Evolutionary conservation across 2,113 vertebrate genomes (phyloP), one percentile per base, ranked within the genome.

Genomic region (Grallaria varia): DNA sequence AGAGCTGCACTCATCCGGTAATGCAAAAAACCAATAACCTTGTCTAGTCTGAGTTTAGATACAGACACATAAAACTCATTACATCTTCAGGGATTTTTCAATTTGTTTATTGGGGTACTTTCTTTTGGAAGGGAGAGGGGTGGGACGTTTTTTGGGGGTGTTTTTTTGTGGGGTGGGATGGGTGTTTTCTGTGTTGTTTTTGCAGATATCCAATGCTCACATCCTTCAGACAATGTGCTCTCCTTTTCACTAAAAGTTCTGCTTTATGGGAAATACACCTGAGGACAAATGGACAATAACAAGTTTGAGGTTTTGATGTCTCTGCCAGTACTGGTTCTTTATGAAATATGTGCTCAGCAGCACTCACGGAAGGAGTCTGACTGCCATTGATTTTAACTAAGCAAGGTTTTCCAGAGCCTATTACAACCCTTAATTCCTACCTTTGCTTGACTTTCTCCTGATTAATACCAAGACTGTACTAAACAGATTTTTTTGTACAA

Each of bases 151-250:
- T 53, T 40, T 56, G 31, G 39, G 8, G 24, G 24, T 7, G 13
- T 27, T 45, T 47, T 55, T n/a, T 4, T 9, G 5, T 13, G 4
- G 6, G 3, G 3, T 16, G 6, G 6, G 6, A 5, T 3, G 7
- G 22, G 12, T 23, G 3, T 21, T 68, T 66, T 67, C 2, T 37
- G 21, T 33, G 35, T 50, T 40, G 9, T 72, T 78, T 86, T 69
- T 67, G 23, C n/a, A 92, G 14, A 14, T 8, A 4, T 27, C 21
- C 33, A 59, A 58, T 78, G 28, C 14, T 45, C 24, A 8, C 8
- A 45, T 60, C 31, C 66, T 62, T 52, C 56, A 80, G 35, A 5
- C 47, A 69, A 42, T 10, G 17, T 6, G 5, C 16, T 53, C 62
- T 7, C 10, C 7, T 66, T 88, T 62, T 47, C 40, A 74, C 37